phyloP scores from a whole-genome alignment of 2,113 vertebrate genomes.

The Monarcha castaneiventris region DNA sequence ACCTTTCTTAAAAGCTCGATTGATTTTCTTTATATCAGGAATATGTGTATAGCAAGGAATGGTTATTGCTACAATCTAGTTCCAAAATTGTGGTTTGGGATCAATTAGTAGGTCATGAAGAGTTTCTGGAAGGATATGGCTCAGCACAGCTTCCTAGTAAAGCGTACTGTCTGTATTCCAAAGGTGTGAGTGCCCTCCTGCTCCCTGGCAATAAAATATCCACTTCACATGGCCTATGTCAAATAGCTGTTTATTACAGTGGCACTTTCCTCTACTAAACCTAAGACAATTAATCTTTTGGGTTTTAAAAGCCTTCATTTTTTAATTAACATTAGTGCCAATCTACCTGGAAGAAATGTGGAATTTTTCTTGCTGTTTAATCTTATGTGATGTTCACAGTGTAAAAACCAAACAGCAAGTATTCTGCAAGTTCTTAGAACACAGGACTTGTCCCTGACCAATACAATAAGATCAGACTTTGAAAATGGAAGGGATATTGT shows the following conservation, averaged over 20 bases:
- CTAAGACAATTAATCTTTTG: neutral
- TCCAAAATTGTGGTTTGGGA: constrained; percentile 29
- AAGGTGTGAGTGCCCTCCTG: neutral
- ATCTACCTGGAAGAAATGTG: neutral
- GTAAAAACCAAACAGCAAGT: neutral
- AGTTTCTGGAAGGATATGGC: constrained; percentile 19
- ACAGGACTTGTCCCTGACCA: neutral
- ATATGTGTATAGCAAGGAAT: neutral
- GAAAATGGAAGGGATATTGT: neutral
- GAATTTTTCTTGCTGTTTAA: neutral
- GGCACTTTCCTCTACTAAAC: neutral
- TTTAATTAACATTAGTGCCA: neutral
- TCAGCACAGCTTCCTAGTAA: neutral
- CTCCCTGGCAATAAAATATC: neutral
- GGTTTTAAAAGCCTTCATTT: neutral
- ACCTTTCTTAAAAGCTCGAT: constrained; percentile 57
- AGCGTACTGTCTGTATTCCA: neutral
- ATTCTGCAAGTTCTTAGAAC: neutral
- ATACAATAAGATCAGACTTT: neutral
- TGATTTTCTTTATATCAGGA: constrained; percentile 53
- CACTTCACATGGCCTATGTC: neutral
- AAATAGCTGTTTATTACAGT: neutral
- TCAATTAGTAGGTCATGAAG: constrained; percentile 29
- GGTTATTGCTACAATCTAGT: constrained; percentile 2
- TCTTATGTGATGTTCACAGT: neutral